A percentile compares a stretch with the other conserved stretches of the same genome.
Conservation (phyloP, 92 coral and sea anemone species). For the Hydrozoanthus gracilis region DNA sequence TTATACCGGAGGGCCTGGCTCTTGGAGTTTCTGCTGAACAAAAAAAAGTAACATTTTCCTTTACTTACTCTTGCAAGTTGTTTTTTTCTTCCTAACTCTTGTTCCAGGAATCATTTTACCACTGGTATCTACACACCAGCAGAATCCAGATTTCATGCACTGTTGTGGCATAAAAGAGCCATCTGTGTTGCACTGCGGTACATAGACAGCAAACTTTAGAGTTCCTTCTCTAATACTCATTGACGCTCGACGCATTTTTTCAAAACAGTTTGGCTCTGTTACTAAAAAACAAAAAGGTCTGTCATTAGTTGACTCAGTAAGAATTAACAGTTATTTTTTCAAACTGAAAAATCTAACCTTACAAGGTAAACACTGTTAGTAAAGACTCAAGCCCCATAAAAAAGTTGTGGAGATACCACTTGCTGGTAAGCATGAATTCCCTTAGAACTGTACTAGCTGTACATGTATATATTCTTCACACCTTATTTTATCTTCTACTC, state of each 20-base stretch:
- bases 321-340: no score
- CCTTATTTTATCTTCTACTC: no score
- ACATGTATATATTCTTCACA: no score
- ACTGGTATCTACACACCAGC: constrained; percentile 90
- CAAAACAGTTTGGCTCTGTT: constrained; percentile 66
- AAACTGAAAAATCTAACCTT: no score
- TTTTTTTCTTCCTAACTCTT: constrained; percentile 63
- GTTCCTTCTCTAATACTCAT: constrained; percentile 62
- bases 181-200: constrained; percentile 85
- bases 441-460: no score
- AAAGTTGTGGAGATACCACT: no score
- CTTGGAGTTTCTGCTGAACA: neutral
- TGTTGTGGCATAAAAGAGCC: constrained; percentile 79
- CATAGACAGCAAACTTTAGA: constrained; percentile 74
- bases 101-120: constrained; percentile 85
- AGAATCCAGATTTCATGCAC: constrained; percentile 71
- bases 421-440: no score
- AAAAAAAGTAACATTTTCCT: neutral
- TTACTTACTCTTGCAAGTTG: constrained; percentile 77
- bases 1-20: no score
- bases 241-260: constrained; percentile 70
- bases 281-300: constrained; percentile 11
- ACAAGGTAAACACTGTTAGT: no score
- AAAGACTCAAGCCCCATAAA: no score
- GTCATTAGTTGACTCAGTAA: neutral